Base-by-base conservation (phyloP, 2,797 vertebrate species). In the Lutjanus argentimaculatus region DNA sequence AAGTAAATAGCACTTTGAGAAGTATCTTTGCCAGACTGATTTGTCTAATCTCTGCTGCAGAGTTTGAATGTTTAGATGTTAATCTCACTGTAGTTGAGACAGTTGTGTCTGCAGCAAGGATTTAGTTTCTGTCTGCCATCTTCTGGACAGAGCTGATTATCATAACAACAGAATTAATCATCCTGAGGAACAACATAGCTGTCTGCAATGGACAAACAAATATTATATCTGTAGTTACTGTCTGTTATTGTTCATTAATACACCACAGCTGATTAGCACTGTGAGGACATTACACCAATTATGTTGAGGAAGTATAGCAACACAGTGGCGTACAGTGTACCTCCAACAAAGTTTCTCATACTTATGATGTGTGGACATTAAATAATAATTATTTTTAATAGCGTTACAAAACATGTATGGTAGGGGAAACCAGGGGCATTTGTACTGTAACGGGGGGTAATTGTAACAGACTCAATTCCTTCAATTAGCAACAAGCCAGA, bases 121-220 rank as follows among this genome's bases (percentile, higher is more conserved):
- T 76, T 80, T 75, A 68, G 22, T 72, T 67, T 77, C 0, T 79
- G 55, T 42, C 51, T 58, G 4, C 21, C 45, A 42, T 53, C 22
- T 75, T 36, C 40, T 61, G 66, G 13, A 45, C 43, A 72, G 67
- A 85, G 72, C 48, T 84, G 69, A 85, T 88, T 62, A 88, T 67
- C 49, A 80, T 57, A 75, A 72, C 52, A 66, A 53, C 17, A 62
- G 62, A 79, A 63, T 80, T 13, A 85, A 82, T 72, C 3, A 8
- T 48, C 46, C 15, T 40, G 16, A 17, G 36, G 12, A 68, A 49
- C 53, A 62, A 53, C 16, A 65, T 19, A 51, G 48, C 42, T 63
- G 46, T 69, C 14, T 25, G 25, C 46, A 52, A 2, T 61, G 14
- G 14, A 80, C 16, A 69, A 76, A 65, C 45, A 46, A 46, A 15